Percentiles rank a stretch among this genome's conserved stretches.
Evolutionary conservation across 2,888 invertebrate genomes (phyloP).

Genomic region (Lycocerus yunnanus): DNA sequence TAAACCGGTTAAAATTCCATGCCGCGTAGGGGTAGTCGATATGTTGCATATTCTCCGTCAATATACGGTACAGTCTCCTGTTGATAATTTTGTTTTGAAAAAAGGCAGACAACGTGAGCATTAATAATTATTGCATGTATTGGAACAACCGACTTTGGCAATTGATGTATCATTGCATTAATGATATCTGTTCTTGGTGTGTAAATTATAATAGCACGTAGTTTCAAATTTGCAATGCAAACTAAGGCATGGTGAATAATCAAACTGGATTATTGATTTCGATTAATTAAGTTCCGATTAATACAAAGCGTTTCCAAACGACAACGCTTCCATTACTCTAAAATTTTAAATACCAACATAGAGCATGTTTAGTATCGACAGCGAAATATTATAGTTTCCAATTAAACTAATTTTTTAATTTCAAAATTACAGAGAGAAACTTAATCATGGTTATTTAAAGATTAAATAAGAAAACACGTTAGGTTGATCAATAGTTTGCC

Average conservation of each 20-base stretch:
- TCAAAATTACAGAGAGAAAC: no score
- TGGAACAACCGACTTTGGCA: conserved; percentile 23
- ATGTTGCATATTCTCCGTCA: background rate
- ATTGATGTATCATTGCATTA: conserved; percentile 29
- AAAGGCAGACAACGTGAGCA: background rate
- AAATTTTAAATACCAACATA: background rate
- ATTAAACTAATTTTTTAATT: background rate
- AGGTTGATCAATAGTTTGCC: background rate
- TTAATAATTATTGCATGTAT: background rate
- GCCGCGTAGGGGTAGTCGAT: background rate
- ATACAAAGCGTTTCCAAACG: conserved; percentile 6
- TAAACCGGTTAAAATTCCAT: background rate
- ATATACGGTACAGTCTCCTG: background rate
- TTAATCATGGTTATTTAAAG: no score
- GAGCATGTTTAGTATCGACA: background rate
- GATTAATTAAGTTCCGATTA: conserved; percentile 25
- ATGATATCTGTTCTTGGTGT: conserved; percentile 26
- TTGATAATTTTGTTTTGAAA: background rate
- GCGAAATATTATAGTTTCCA: background rate
- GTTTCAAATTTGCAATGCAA: conserved; percentile 30
- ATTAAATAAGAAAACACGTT: background rate
- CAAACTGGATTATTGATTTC: conserved; percentile 22
- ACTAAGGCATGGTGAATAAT: conserved; percentile 28
- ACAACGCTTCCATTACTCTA: background rate
- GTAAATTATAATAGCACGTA: conserved; percentile 30